These are phyloP conservation scores for Sebastes steindachneri DNA, from an alignment of 2,797 vertebrate species.

Conservation along the genomic window DNA sequence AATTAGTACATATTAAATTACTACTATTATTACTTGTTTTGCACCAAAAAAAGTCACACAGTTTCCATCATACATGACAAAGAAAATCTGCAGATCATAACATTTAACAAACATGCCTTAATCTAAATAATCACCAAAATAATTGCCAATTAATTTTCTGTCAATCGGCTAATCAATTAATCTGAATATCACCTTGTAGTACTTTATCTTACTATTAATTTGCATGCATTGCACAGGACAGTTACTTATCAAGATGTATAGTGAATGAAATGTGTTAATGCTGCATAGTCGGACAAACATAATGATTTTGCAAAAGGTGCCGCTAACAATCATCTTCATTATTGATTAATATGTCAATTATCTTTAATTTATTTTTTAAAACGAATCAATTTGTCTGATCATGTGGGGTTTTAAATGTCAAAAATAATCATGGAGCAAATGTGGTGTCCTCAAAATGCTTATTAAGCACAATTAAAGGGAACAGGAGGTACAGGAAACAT, in stretches of 20 bases:
- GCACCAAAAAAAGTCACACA: no score
- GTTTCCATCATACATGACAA: no score
- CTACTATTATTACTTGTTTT: no score
- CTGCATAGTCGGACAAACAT: neutral
- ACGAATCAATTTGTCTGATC: slow-evolving; percentile 13
- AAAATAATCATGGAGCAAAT: neutral
- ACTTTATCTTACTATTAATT: neutral
- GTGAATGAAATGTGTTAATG: neutral
- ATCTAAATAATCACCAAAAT: neutral
- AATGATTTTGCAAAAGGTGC: slow-evolving; percentile 1
- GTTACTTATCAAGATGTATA: neutral
- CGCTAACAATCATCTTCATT: neutral
- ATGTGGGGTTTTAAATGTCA: slow-evolving; percentile 29
- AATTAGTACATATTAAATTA: neutral
- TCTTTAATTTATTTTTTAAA: neutral
- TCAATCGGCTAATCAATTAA: neutral
- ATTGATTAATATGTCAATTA: neutral
- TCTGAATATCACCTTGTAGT: neutral
- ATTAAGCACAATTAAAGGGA: neutral
- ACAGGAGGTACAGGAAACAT: neutral
- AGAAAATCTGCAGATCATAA: no score
- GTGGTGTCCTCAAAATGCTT: neutral
- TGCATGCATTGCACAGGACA: neutral
- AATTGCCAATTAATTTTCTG: neutral
- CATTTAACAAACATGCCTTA: no score